phyloP scores from a whole-genome alignment of 2,888 invertebrate species.

The Craniophora ligustri region DNA sequence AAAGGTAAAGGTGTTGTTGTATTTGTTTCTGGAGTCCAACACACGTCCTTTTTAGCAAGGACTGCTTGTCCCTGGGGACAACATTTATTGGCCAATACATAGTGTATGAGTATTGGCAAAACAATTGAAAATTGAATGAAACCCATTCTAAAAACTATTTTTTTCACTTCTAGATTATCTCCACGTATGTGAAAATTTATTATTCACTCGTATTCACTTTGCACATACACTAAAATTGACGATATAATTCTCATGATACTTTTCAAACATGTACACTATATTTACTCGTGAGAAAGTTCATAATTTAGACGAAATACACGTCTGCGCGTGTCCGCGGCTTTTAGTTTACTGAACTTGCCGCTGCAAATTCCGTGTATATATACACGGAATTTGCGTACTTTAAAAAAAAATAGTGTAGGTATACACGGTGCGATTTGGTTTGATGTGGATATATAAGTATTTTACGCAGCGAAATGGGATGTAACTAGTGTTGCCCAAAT shows the following conservation, averaged over 20 bases:
- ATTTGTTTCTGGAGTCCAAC: conserved; percentile 62
- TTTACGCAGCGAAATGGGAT: too few relatives aligned
- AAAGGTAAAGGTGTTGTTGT: conserved; percentile 41
- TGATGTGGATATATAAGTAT: too few relatives aligned
- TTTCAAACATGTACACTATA: not conserved
- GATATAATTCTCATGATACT: not conserved
- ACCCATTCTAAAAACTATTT: conserved; percentile 28
- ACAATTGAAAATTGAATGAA: not conserved
- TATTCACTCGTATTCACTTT: not conserved
- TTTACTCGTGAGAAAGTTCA: too few relatives aligned
- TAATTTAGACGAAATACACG: too few relatives aligned
- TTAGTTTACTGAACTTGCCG: too few relatives aligned
- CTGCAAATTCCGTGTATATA: too few relatives aligned
- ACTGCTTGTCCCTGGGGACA: conserved; percentile 53
- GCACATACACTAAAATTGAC: not conserved
- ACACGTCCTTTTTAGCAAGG: conserved; percentile 42
- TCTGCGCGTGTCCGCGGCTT: too few relatives aligned
- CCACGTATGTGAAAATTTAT: not conserved
- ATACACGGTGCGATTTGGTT: too few relatives aligned
- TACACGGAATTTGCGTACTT: too few relatives aligned
- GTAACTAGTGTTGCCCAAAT: too few relatives aligned
- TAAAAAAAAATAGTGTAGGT: too few relatives aligned
- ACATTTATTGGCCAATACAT: conserved; percentile 44
- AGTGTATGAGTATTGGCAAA: not conserved
- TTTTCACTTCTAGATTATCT: not conserved